phyloP scores from a whole-genome alignment of 2,888 invertebrate genomes.

The Drosophila anomelani region DNA sequence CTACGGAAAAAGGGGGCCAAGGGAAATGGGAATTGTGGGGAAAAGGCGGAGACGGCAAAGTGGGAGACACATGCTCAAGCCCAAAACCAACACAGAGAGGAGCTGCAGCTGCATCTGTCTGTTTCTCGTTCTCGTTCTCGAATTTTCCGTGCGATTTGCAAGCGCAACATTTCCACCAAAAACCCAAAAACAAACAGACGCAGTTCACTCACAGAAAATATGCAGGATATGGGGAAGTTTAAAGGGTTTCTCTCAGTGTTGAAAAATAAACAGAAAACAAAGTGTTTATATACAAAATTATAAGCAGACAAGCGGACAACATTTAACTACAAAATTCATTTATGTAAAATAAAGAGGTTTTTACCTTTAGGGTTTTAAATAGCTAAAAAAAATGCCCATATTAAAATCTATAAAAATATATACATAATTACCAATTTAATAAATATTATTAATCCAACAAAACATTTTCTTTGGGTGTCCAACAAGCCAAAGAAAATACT shows the following conservation, averaged over 20 bases:
- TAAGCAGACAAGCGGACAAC: neutral
- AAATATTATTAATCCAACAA: too few relatives aligned
- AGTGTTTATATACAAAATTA: neutral
- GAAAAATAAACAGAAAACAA: neutral
- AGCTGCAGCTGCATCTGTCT: slow-evolving; percentile 16
- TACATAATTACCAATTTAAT: too few relatives aligned
- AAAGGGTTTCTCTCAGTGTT: neutral
- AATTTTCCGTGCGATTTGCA: slow-evolving; percentile 78
- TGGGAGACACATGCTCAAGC: slow-evolving; percentile 56
- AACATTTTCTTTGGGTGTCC: neutral
- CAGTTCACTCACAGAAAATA: slow-evolving; percentile 23
- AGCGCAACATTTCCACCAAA: slow-evolving; percentile 79
- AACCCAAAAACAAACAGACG: slow-evolving; percentile 63
- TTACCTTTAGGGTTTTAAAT: neutral
- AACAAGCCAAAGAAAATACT: slow-evolving; percentile 10
- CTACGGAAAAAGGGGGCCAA: slow-evolving; percentile 26
- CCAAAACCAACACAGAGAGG: slow-evolving; percentile 60
- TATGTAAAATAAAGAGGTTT: neutral
- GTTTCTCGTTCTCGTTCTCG: slow-evolving; percentile 38
- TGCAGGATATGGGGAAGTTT: neutral
- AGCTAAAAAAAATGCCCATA: neutral
- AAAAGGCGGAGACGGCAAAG: slow-evolving; percentile 3
- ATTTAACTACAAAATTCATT: too few relatives aligned
- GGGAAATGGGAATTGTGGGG: slow-evolving; percentile 28
- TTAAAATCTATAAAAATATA: neutral